A percentile compares a stretch with the other conserved stretches of the same genome.
Conservation (phyloP, 2,113 vertebrate species). For the Cinclus mexicanus region DNA sequence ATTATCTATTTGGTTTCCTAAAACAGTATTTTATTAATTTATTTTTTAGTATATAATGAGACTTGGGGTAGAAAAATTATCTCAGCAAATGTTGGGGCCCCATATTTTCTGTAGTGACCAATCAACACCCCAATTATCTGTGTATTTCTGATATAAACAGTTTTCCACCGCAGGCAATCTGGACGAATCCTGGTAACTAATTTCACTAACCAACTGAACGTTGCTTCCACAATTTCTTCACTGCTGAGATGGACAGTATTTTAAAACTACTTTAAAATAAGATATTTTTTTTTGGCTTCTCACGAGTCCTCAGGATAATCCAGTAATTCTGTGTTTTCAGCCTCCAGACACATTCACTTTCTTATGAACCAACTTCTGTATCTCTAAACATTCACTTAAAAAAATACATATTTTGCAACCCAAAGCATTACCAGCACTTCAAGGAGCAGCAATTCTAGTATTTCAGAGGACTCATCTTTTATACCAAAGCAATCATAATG, state of each 20-base stretch:
- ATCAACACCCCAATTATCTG: background rate
- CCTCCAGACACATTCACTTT: background rate
- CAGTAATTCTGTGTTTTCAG: background rate
- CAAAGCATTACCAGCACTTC: background rate
- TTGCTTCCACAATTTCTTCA: background rate
- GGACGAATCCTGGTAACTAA: background rate
- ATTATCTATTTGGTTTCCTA: background rate
- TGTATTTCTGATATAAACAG: background rate
- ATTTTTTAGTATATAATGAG: background rate
- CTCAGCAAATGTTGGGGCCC: background rate
- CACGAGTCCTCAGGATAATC: background rate
- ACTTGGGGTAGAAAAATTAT: background rate
- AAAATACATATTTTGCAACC: background rate
- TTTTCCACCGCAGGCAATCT: background rate
- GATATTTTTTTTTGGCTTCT: background rate
- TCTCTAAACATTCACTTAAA: background rate
- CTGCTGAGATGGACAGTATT: background rate
- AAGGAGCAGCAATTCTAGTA: background rate
- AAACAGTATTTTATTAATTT: background rate
- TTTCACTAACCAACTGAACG: background rate
- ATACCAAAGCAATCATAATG: background rate
- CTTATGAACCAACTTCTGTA: background rate
- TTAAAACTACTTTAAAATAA: background rate
- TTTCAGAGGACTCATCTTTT: background rate
- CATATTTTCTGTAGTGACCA: background rate